A percentile compares a stretch with the other conserved stretches of the same genome.
Evolutionary conservation across 1,140 invertebrate genomes (phyloP).

Genomic region (Meloidogyne chitwoodi): DNA sequence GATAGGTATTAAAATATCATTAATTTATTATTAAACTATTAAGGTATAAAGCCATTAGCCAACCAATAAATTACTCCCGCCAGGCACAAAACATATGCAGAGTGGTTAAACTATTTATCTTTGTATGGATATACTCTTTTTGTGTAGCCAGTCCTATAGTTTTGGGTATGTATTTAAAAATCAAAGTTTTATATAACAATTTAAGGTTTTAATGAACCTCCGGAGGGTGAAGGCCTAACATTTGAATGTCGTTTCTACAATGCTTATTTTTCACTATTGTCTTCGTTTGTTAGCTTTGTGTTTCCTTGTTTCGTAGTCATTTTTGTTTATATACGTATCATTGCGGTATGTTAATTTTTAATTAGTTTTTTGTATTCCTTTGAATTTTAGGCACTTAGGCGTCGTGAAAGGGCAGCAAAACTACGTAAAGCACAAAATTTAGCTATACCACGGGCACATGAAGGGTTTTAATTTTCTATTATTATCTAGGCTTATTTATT

Average conservation of each 20-base stretch:
- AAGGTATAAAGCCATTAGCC: conserved; percentile 97
- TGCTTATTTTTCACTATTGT: conserved; percentile 94
- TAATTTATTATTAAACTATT: not conserved
- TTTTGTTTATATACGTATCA: conserved; percentile 57
- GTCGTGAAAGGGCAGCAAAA: conserved; percentile 44
- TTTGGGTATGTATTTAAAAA: conserved; percentile 69
- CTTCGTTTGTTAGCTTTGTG: conserved; percentile 93
- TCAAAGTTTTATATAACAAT: not conserved
- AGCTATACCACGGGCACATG: not conserved
- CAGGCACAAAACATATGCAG: conserved; percentile 94
- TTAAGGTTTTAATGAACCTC: conserved; percentile 53
- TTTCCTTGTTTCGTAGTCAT: conserved; percentile 74
- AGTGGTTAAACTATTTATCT: conserved; percentile 84
- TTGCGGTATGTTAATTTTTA: conserved; percentile 12
- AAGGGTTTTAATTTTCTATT: not conserved
- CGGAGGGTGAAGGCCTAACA: conserved; percentile 35
- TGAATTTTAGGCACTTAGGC: not conserved
- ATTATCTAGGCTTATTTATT: not conserved
- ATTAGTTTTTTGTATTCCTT: not conserved
- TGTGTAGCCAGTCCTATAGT: conserved; percentile 96
- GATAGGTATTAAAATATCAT: conserved; percentile 75
- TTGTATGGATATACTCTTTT: conserved; percentile 91
- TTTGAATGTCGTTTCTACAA: conserved; percentile 85
- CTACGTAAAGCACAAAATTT: conserved; percentile 14
- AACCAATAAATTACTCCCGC: conserved; percentile 91